Conservation (phyloP, 2,113 vertebrate genomes). For the Forbesichthys agassizii region DNA sequence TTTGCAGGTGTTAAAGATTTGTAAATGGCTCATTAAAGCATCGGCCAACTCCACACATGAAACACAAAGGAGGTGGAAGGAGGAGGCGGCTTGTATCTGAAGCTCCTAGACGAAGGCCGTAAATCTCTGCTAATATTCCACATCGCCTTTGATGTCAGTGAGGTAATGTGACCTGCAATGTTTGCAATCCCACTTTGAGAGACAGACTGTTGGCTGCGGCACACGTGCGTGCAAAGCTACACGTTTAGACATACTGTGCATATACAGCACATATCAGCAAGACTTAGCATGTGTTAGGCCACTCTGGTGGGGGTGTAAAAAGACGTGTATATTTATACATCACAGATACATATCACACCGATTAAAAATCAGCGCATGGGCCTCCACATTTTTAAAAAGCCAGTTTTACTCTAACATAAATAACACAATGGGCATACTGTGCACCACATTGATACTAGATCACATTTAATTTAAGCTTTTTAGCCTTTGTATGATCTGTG, state of each 20-base stretch:
- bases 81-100: conserved; percentile 67
- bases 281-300: background rate
- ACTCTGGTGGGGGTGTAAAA: too few relatives aligned
- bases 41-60: conserved; percentile 65
- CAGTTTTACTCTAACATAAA: conserved; percentile 19
- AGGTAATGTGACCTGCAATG: conserved; percentile 75
- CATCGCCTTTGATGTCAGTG: conserved; percentile 78
- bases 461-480: background rate
- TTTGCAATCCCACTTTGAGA: conserved; percentile 72
- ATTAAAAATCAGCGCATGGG: too few relatives aligned
- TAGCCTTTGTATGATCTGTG: conserved; percentile 3
- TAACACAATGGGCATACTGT: background rate
- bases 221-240: conserved; percentile 31
- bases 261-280: background rate
- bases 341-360: too few relatives aligned
- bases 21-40: conserved; percentile 73
- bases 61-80: conserved; percentile 45
- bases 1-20: conserved; percentile 74
- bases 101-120: conserved; percentile 61
- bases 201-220: conserved; percentile 45
- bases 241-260: background rate
- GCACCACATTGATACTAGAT: background rate
- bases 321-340: too few relatives aligned
- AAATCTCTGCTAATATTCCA: conserved; percentile 75
- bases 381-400: conserved; percentile 2